phyloP scores from a whole-genome alignment of 1,140 invertebrate genomes.

The Amyelois transitella region DNA sequence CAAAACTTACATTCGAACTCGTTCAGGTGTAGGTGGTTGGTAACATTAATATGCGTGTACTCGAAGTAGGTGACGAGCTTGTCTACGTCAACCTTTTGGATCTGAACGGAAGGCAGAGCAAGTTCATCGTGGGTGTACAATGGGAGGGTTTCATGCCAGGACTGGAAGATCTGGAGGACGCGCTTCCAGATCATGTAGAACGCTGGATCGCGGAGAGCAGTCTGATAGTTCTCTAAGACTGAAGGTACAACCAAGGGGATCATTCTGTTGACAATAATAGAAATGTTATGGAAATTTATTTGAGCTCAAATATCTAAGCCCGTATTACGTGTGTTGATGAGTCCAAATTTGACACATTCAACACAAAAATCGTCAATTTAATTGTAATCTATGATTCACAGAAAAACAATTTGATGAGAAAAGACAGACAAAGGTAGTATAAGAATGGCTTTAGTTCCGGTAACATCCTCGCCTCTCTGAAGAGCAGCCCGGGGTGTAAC shows the following conservation, averaged over 20 bases:
- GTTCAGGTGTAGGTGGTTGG: conserved; percentile 58
- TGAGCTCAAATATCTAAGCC: too few relatives aligned
- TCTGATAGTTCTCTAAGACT: conserved; percentile 74
- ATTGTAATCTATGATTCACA: too few relatives aligned
- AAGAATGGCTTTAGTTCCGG: too few relatives aligned
- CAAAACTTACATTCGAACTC: conserved; percentile 47
- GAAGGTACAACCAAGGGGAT: conserved; percentile 58
- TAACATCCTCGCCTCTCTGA: too few relatives aligned
- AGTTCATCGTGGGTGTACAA: conserved; percentile 75
- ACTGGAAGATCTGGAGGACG: conserved; percentile 75
- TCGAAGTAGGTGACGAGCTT: conserved; percentile 78
- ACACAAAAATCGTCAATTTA: too few relatives aligned
- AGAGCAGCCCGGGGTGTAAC: too few relatives aligned
- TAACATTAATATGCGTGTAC: conserved; percentile 74
- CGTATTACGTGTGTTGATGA: too few relatives aligned
- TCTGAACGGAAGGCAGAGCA: conserved; percentile 77
- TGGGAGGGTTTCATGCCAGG: conserved; percentile 72
- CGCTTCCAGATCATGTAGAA: conserved; percentile 81
- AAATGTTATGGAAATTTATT: not conserved
- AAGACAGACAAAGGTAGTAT: too few relatives aligned
- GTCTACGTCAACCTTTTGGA: conserved; percentile 78
- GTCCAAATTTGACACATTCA: too few relatives aligned
- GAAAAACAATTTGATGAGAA: too few relatives aligned
- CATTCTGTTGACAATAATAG: not conserved
- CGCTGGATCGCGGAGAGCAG: conserved; percentile 78